Evolutionary conservation across 2,888 invertebrate genomes (phyloP), one percentile per base, ranked within the genome.

Genomic region (Ectropis crepuscularia): DNA sequence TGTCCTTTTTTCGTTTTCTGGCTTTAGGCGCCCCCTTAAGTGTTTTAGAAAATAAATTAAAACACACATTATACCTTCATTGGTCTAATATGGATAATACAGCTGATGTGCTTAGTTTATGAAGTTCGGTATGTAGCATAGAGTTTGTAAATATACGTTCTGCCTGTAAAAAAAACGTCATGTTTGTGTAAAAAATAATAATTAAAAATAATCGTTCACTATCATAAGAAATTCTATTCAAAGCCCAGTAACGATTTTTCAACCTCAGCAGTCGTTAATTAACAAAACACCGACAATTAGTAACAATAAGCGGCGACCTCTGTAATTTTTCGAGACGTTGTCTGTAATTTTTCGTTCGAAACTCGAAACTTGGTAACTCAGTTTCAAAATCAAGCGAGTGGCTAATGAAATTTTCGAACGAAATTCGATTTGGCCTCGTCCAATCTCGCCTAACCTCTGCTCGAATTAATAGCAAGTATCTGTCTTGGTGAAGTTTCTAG

Each of bases 371-470:
- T 53, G 43, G 57, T 70, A 72, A 73, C 69, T 72, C 57, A 59
- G 66, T 70, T 73, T 65, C 62, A 41, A 66, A 71, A 70, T 70
- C 68, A 68, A 68, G 69, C 69, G 67, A 57, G 63, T 61, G 62
- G 66, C 65, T 69, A 72, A 72, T 72, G 68, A 68, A 70, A 74
- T 74, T 72, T 70, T 57, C 51, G 58, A 65, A 72, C 69, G 68
- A 69, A 72, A 70, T 65, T 69, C 70, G 67, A 69, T 70, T 72
- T 65, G 58, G 67, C 59, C 66, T 59, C 65, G 62, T 57, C 68
- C 67, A 69, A 71, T 71, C 68, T 65, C 61, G 57, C 59, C 63
- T 58, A 67, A 54, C 65, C 62, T 65, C 65, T 53, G 58, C 43
- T 58, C 57, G 65, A 67, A 68, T 71, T 68, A 69, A 72, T 70